phyloP scores from a whole-genome alignment of 30 jellyfish, hydroid and myxozoan species.

The Haliclystus octoradiatus region DNA sequence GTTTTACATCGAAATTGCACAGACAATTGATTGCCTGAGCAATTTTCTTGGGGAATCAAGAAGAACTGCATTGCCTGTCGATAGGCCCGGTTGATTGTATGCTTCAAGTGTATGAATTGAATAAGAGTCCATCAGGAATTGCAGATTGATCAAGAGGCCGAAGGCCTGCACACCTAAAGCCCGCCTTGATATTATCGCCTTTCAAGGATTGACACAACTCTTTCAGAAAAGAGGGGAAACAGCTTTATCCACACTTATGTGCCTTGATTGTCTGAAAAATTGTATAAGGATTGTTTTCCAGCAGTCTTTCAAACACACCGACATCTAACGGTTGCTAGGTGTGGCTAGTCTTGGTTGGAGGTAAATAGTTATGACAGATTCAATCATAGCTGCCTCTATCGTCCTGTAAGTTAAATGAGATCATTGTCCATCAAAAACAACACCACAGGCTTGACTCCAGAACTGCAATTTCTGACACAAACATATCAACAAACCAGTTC shows the following conservation, averaged over 20 bases:
- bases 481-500: constrained; percentile 20
- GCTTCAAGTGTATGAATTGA: too few species aligned
- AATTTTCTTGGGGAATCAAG: background rate
- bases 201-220: background rate
- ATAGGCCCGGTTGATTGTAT: background rate
- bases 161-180: background rate
- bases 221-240: constrained; percentile 10
- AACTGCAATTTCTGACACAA: constrained; percentile 5
- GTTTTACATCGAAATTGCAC: background rate
- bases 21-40: background rate
- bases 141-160: background rate
- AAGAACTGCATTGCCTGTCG: too few species aligned
- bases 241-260: constrained; percentile 11
- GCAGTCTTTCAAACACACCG: constrained; percentile 12
- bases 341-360: too few species aligned
- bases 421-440: constrained; percentile 38
- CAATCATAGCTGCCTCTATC: constrained; percentile 17
- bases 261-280: constrained; percentile 14
- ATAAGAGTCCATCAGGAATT: too few species aligned
- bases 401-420: constrained; percentile 35
- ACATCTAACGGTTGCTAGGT: too few species aligned
- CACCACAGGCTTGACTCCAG: constrained; percentile 23
- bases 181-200: background rate
- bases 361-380: constrained; percentile 16
- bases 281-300: constrained; percentile 19